These are phyloP conservation scores for Portevinia maculata DNA, from an alignment of 2,888 invertebrate genomes.

Conservation along the genomic window DNA sequence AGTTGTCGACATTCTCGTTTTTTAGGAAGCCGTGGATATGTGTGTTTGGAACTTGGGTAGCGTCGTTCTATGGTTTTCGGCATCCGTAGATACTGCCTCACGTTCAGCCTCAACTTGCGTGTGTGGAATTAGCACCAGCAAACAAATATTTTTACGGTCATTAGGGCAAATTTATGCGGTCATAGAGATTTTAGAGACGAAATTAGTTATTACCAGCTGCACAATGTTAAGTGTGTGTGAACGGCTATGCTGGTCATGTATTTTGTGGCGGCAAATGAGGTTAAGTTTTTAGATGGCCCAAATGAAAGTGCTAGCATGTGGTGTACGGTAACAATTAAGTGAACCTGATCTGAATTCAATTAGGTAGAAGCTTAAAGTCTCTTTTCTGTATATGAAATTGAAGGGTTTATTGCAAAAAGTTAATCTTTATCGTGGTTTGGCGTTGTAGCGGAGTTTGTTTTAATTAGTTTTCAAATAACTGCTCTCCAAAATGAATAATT, in stretches of 20 bases:
- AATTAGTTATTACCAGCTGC: slow-evolving; percentile 53
- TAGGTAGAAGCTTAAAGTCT: slow-evolving; percentile 5
- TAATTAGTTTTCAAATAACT: slow-evolving; percentile 1
- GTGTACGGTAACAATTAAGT: slow-evolving; percentile 32
- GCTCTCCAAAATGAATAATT: too few species aligned
- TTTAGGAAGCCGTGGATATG: not conserved
- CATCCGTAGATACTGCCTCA: slow-evolving; percentile 31
- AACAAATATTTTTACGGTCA: slow-evolving; percentile 67
- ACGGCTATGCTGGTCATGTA: not conserved
- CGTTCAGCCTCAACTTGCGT: slow-evolving; percentile 46
- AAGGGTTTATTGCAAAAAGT: not conserved
- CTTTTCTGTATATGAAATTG: not conserved
- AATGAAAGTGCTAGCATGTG: slow-evolving; percentile 21
- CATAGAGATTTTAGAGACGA: slow-evolving; percentile 54
- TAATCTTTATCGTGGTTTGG: not conserved
- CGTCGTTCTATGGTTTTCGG: slow-evolving; percentile 12
- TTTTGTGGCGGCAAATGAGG: slow-evolving; percentile 19
- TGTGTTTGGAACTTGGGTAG: not conserved
- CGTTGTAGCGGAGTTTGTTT: slow-evolving; percentile 12
- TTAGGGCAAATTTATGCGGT: slow-evolving; percentile 65
- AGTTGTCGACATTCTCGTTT: slow-evolving; percentile 37
- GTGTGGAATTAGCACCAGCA: slow-evolving; percentile 35
- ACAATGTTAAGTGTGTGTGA: slow-evolving; percentile 14
- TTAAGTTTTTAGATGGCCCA: slow-evolving; percentile 20
- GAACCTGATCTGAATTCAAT: slow-evolving; percentile 45